Base-by-base conservation (phyloP, 2,113 vertebrate genomes). In the Elaphurus davidianus region DNA sequence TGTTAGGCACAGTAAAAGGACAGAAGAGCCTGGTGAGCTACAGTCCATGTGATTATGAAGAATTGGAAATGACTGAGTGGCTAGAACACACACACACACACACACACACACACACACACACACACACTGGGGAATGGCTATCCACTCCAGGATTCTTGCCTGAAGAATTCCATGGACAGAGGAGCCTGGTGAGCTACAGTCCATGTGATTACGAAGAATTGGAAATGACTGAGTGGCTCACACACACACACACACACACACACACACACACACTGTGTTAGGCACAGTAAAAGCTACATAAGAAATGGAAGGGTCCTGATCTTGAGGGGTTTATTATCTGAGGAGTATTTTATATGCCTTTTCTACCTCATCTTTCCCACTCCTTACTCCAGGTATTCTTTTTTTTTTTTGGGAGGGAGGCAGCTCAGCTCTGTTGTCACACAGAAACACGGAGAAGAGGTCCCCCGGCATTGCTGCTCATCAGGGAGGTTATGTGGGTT, bases 221-320 rank as follows among this genome's bases (percentile, higher is more conserved):
- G 2, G 33, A 36, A 67, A 67, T 36, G 17, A 67, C 33, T 36
- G 33, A 36, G 16, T 67, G 33, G 5, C 64, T 71, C n/a, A n/a
- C n/a, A n/a, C n/a, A n/a, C n/a, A n/a, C n/a, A n/a, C 59, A 6
- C 57, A 28, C 55, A 25, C 55, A 10, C 55, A 25, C 55, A 11
- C 55, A 25, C 57, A 13, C 27, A 62, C 28, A 16, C 14, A 16
- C 13, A 33, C n/a, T 71, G 12, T 47, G 12, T 81, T 67, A 85
- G 84, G n/a, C 54, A 50, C 3, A 87, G 54, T 40, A 36, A 92
- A 84, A 87, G 16, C 16, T 57, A 82, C 2, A 11, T 36, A 57
- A 90, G 40, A 94, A 94, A 82, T 78, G 36, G 30, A 71, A 88
- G 19, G 30, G 7, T 27, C 36, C 50, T 88, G 43, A 88, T 57